phyloP scores from a whole-genome alignment of 2,113 vertebrate genomes.

The Hyaena hyaena region DNA sequence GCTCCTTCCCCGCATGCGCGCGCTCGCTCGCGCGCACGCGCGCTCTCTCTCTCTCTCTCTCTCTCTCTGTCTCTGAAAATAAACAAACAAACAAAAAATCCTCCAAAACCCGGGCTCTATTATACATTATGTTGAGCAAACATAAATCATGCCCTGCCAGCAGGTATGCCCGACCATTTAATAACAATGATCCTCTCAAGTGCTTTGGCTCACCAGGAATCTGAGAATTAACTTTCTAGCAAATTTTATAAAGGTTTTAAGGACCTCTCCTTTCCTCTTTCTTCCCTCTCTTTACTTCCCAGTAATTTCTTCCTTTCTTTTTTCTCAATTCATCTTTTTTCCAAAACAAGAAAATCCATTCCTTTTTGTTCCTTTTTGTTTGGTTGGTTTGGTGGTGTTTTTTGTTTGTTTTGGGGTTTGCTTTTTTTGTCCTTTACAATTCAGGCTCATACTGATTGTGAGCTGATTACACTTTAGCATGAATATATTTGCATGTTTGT shows the following conservation, averaged over 20 bases:
- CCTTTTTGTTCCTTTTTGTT: neutral
- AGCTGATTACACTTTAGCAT: neutral
- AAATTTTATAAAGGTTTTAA: neutral
- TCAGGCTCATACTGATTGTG: neutral
- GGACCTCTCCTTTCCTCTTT: neutral
- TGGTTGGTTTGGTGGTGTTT: too few species aligned
- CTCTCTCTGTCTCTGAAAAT: too few species aligned
- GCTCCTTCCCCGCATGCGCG: too few species aligned
- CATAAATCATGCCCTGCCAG: neutral
- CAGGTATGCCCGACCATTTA: neutral
- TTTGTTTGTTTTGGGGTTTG: neutral
- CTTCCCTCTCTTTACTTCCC: neutral
- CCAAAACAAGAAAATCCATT: neutral
- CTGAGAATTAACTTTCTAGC: neutral
- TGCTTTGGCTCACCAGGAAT: neutral
- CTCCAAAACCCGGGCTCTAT: neutral
- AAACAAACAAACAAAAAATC: too few species aligned
- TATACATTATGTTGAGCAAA: too few species aligned
- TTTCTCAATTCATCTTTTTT: neutral
- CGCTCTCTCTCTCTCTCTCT: too few species aligned
- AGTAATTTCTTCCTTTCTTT: neutral
- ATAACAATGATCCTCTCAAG: neutral
- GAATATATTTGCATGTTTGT: neutral
- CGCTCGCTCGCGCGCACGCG: fast-evolving
- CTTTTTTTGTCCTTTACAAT: neutral